phyloP scores from a whole-genome alignment of 2,888 invertebrate genomes.

The Acleris literana region DNA sequence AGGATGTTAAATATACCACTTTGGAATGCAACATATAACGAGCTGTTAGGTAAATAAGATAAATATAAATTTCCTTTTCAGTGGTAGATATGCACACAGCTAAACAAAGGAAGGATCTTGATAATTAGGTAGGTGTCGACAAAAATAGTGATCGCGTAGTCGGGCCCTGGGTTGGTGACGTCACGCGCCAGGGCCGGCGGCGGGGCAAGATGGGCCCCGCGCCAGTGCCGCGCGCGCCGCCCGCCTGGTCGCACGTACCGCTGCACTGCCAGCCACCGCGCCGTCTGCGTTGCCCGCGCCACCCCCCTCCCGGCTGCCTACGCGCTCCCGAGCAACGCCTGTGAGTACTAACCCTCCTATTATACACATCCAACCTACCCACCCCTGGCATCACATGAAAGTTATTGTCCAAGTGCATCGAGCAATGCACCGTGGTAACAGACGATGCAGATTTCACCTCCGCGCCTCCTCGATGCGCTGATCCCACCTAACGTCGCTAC shows the following conservation, averaged over 20 bases:
- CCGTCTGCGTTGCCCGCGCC: slow-evolving; percentile 45
- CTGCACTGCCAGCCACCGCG: slow-evolving; percentile 51
- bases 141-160: slow-evolving; percentile 76
- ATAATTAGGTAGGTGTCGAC: slow-evolving; percentile 81
- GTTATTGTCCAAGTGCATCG: slow-evolving; percentile 59
- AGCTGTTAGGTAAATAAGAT: slow-evolving; percentile 24
- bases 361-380: slow-evolving; percentile 39
- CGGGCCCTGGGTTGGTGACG: slow-evolving; percentile 84
- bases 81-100: slow-evolving; percentile 47
- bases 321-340: slow-evolving; percentile 46
- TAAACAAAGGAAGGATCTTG: slow-evolving; percentile 79
- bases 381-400: slow-evolving; percentile 41
- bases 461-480: slow-evolving; percentile 49
- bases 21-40: background rate
- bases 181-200: slow-evolving; percentile 78
- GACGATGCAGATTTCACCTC: slow-evolving; percentile 75
- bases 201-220: slow-evolving; percentile 84
- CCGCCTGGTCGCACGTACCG: slow-evolving; percentile 71
- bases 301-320: slow-evolving; percentile 51
- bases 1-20: background rate
- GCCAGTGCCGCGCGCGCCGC: slow-evolving; percentile 83
- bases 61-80: slow-evolving; percentile 70
- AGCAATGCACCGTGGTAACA: slow-evolving; percentile 64
- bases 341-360: slow-evolving; percentile 54
- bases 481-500: slow-evolving; percentile 26